Conservation (phyloP, 1,140 invertebrate species). For the Pachypeltis micranthus region DNA sequence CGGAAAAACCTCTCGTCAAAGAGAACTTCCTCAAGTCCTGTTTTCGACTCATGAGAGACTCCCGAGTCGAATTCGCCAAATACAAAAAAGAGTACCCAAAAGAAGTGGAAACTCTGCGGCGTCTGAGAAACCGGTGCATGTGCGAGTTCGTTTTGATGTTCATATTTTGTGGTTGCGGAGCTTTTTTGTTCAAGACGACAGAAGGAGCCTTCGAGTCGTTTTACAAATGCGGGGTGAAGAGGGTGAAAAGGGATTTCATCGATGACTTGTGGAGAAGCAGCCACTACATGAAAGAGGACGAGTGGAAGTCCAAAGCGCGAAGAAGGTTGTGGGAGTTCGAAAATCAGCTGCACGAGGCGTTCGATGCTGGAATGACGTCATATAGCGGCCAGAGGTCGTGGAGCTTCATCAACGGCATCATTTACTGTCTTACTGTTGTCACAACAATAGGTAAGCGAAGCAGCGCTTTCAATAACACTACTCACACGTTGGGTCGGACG, state of each 20-base stretch:
- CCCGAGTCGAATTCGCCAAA: conserved; percentile 38
- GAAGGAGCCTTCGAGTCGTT: conserved; percentile 71
- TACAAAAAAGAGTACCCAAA: conserved; percentile 45
- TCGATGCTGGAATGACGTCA: conserved; percentile 63
- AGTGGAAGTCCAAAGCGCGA: conserved; percentile 74
- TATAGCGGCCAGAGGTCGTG: conserved; percentile 76
- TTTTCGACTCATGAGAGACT: conserved; percentile 1
- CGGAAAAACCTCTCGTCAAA: too few species aligned
- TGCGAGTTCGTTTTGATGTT: conserved; percentile 50
- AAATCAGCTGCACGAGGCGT: conserved; percentile 68
- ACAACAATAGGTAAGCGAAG: conserved; percentile 91
- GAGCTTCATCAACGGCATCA: conserved; percentile 84
- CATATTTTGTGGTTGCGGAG: conserved; percentile 63
- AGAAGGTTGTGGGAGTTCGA: conserved; percentile 73
- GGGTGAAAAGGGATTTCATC: conserved; percentile 73
- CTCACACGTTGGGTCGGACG: too few species aligned
- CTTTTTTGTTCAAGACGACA: conserved; percentile 59
- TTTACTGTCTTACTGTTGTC: conserved; percentile 82
- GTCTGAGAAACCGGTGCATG: conserved; percentile 53
- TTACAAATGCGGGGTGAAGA: conserved; percentile 76
- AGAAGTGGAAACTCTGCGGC: conserved; percentile 44
- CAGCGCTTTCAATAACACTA: too few species aligned
- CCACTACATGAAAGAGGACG: conserved; percentile 67
- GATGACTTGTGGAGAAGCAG: conserved; percentile 66
- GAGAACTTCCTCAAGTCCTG: background rate